Evolutionary conservation across 2,888 invertebrate species (phyloP).

Genomic region (Drosophila ezoana): DNA sequence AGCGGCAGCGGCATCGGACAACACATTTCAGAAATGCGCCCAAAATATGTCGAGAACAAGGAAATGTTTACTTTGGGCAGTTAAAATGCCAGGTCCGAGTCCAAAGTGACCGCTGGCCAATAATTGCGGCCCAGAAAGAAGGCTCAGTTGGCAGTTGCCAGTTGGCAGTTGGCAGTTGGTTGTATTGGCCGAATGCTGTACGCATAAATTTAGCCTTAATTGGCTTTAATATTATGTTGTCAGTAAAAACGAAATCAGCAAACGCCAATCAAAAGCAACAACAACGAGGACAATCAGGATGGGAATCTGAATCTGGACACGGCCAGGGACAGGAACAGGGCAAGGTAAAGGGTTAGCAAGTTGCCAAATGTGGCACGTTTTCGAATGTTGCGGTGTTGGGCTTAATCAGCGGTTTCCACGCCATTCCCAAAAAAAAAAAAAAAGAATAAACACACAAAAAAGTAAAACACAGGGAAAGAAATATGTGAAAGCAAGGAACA

Average conservation of each 20-base stretch:
- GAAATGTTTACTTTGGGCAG: conserved; percentile 76
- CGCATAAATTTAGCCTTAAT: conserved; percentile 81
- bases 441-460: conserved; percentile 22
- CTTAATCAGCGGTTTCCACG: conserved; percentile 74
- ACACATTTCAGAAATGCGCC: conserved; percentile 68
- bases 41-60: conserved; percentile 70
- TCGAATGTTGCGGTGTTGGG: conserved; percentile 71
- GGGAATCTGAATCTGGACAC: conserved; percentile 57
- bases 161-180: conserved; percentile 43
- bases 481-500: conserved; percentile 75
- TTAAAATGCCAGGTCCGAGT: conserved; percentile 61
- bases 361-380: conserved; percentile 79
- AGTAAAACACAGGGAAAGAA: conserved; percentile 36
- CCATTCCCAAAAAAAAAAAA: conserved; percentile 66
- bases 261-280: conserved; percentile 74
- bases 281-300: conserved; percentile 46
- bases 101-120: conserved; percentile 56
- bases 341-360: conserved; percentile 17
- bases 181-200: conserved; percentile 65
- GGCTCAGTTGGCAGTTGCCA: conserved; percentile 7
- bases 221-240: conserved; percentile 81
- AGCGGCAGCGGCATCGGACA: conserved; percentile 9
- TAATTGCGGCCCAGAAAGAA: conserved; percentile 50
- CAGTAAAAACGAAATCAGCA: conserved; percentile 64
- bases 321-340: conserved; percentile 30